A percentile compares a stretch with the other conserved stretches of the same genome.
phyloP scores from a whole-genome alignment of 2,797 vertebrate genomes.

The Glossophaga mutica region DNA sequence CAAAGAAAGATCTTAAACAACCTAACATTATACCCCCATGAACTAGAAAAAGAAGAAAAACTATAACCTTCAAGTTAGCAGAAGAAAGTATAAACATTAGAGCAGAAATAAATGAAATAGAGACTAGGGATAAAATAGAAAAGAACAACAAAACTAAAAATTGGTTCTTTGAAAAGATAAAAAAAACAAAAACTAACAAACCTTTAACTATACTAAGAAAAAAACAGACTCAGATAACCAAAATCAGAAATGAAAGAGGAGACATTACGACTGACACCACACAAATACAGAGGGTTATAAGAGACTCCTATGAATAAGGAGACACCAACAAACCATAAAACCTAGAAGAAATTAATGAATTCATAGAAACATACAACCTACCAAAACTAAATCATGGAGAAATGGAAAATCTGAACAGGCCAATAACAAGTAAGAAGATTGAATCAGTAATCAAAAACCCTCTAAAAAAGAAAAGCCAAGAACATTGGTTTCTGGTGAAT shows the following conservation, averaged over 20 bases:
- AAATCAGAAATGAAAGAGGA: not conserved
- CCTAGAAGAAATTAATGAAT: not conserved
- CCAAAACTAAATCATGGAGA: not conserved
- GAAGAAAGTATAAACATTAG: not conserved
- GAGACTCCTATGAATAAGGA: not conserved
- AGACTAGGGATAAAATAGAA: not conserved
- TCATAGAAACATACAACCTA: not conserved
- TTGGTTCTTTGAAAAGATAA: not conserved
- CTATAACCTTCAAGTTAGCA: not conserved
- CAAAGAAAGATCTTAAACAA: not conserved
- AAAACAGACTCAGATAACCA: not conserved
- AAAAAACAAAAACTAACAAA: not conserved
- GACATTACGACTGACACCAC: not conserved
- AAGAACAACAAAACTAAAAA: not conserved
- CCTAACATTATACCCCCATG: not conserved
- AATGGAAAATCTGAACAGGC: not conserved
- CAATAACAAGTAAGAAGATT: not conserved
- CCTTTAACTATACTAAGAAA: not conserved
- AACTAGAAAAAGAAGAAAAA: not conserved
- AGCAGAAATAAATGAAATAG: not conserved
- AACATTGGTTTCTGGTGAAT: not conserved
- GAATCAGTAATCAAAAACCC: not conserved
- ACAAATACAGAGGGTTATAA: not conserved
- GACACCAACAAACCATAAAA: not conserved
- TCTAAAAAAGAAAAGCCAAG: not conserved